These are phyloP conservation scores for Carcinoscorpius rotundicauda DNA, from an alignment of 1,140 invertebrate genomes.

Conservation along the genomic window DNA sequence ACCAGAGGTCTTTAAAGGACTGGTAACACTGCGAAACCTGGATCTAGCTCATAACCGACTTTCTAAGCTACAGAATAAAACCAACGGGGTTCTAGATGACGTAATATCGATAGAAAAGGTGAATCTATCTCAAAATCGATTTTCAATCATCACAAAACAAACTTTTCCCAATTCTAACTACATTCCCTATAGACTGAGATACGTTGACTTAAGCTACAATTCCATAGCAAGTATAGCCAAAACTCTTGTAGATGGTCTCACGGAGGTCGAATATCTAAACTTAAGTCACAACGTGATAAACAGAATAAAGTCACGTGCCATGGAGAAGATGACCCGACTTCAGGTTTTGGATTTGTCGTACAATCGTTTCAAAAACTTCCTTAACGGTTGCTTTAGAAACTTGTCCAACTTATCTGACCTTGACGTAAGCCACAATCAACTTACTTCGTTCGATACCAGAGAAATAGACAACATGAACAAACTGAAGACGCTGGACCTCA, in stretches of 20 bases:
- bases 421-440: conserved; percentile 50
- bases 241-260: conserved; percentile 60
- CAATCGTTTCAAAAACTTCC: conserved; percentile 55
- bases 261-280: conserved; percentile 55
- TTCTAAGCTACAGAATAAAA: conserved; percentile 74
- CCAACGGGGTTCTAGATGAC: conserved; percentile 69
- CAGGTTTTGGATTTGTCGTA: conserved; percentile 58
- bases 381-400: conserved; percentile 34
- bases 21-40: conserved; percentile 27
- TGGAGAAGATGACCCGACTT: conserved; percentile 62
- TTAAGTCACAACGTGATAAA: conserved; percentile 69
- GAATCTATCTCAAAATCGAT: conserved; percentile 69
- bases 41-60: conserved; percentile 69
- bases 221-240: conserved; percentile 64
- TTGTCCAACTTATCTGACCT: conserved; percentile 54
- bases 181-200: conserved; percentile 64
- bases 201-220: conserved; percentile 70
- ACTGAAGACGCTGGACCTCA: conserved; percentile 42
- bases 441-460: conserved; percentile 44
- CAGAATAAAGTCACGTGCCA: conserved; percentile 60
- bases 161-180: conserved; percentile 74
- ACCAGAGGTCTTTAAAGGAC: conserved; percentile 60
- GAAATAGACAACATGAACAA: conserved; percentile 37
- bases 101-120: conserved; percentile 66
- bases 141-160: conserved; percentile 67